Conservation (phyloP, 2,113 vertebrate species). For the Loxodonta africana region DNA sequence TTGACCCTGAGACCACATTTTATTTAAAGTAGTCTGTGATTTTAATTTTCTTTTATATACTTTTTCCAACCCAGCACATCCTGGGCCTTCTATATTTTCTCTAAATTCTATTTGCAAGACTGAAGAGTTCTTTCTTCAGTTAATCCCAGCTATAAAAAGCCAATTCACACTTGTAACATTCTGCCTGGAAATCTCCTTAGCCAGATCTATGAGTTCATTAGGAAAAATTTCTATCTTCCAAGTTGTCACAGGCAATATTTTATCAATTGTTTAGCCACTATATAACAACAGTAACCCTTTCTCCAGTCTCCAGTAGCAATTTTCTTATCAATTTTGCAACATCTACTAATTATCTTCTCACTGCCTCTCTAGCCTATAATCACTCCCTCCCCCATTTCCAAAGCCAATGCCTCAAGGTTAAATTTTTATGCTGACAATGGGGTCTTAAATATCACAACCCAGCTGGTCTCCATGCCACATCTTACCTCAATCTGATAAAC, state of each 20-base stretch:
- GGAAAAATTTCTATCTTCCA: slow-evolving; percentile 1
- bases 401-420: not conserved
- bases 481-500: not conserved
- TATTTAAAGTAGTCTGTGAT: not conserved
- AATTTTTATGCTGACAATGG: not conserved
- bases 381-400: not conserved
- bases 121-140: not conserved
- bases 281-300: not conserved
- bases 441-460: not conserved
- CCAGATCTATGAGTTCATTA: slow-evolving; percentile 24
- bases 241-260: not conserved
- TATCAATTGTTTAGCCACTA: not conserved
- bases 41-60: slow-evolving; percentile 27
- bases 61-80: not conserved
- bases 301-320: not conserved
- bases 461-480: not conserved
- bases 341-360: not conserved
- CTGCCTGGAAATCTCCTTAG: not conserved
- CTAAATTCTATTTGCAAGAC: not conserved
- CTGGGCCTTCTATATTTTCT: not conserved
- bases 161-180: not conserved
- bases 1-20: not conserved
- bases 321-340: not conserved
- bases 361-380: not conserved
- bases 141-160: not conserved